A percentile compares a stretch with the other conserved stretches of the same genome.
phyloP scores from a whole-genome alignment of 1,140 invertebrate genomes.

The Halesus radiatus region DNA sequence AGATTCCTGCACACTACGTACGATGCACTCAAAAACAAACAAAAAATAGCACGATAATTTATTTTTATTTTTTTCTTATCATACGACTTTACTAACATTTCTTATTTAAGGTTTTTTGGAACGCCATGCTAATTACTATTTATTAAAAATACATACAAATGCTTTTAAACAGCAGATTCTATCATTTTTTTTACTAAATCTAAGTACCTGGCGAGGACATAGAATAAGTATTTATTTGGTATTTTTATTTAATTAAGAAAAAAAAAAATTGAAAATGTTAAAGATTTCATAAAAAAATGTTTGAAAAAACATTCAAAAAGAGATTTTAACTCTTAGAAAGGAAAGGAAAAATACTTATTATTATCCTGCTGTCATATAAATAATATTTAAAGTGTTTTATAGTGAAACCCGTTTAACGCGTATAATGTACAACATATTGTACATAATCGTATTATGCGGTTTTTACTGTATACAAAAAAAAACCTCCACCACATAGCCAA shows the following conservation, averaged over 20 bases:
- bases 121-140: conserved; percentile 3
- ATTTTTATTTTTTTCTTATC: background rate
- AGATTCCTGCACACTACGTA: background rate
- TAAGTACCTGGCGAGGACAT: background rate
- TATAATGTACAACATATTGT: too few relatives aligned
- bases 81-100: background rate
- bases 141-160: conserved; percentile 17
- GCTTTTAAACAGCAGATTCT: conserved; percentile 1
- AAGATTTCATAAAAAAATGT: too few relatives aligned
- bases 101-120: conserved; percentile 27
- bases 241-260: background rate
- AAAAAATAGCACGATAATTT: conserved; percentile 1
- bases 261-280: too few relatives aligned
- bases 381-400: too few relatives aligned
- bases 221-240: conserved; percentile 3
- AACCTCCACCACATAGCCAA: too few relatives aligned
- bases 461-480: too few relatives aligned
- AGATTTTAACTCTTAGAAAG: too few relatives aligned
- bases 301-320: too few relatives aligned
- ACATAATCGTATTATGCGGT: too few relatives aligned
- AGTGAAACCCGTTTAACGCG: too few relatives aligned
- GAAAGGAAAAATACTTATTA: too few relatives aligned
- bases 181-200: conserved; percentile 10
- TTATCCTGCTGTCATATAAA: too few relatives aligned
- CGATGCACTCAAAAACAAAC: background rate